These are phyloP conservation scores for Aldabrachelys gigantea DNA, from an alignment of 2,113 vertebrate genomes.

Conservation along the genomic window DNA sequence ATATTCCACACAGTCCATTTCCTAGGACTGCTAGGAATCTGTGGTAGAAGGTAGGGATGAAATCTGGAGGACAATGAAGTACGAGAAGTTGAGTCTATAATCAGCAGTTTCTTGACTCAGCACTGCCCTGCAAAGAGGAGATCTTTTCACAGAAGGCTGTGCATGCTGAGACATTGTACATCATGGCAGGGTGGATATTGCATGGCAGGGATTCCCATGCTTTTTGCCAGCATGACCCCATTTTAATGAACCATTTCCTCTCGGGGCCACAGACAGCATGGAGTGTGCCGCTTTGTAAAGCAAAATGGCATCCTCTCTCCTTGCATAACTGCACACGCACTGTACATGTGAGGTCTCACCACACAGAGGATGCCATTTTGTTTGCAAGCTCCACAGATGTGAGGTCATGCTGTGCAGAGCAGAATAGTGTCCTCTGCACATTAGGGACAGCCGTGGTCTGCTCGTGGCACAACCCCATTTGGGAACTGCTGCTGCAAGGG, in stretches of 20 bases:
- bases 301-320: background rate
- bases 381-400: too few species aligned
- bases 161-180: background rate
- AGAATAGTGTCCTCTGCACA: background rate
- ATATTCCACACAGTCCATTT: background rate
- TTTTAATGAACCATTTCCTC: background rate
- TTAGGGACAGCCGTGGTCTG: background rate
- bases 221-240: background rate
- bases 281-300: background rate
- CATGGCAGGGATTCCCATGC: background rate
- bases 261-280: background rate
- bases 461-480: background rate
- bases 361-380: background rate
- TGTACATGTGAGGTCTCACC: background rate
- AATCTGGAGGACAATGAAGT: background rate
- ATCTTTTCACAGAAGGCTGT: background rate
- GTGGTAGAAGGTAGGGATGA: background rate
- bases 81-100: background rate
- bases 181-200: background rate
- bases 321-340: background rate
- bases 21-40: accelerated
- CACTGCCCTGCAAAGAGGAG: background rate
- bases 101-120: background rate
- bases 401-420: too few species aligned
- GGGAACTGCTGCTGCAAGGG: background rate